A percentile compares a stretch with the other conserved stretches of the same genome.
Evolutionary conservation across 2,113 vertebrate genomes (phyloP).

Genomic region (Eclectus roratus): DNA sequence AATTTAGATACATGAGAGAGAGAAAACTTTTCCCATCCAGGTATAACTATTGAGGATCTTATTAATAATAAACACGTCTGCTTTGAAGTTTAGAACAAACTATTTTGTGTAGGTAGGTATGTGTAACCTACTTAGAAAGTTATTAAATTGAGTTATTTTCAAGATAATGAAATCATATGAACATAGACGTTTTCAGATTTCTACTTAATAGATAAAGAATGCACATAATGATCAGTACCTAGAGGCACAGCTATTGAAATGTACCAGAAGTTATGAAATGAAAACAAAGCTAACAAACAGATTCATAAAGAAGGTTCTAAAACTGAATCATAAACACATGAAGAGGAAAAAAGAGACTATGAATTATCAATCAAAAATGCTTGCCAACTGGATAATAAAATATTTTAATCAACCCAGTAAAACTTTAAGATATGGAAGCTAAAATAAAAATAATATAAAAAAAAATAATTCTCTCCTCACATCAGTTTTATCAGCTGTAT

Average conservation of each 20-base stretch:
- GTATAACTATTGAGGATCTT: not conserved
- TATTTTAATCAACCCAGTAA: not conserved
- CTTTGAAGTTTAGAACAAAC: not conserved
- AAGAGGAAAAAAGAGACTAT: not conserved
- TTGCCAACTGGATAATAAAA: not conserved
- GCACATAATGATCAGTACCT: not conserved
- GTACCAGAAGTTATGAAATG: not conserved
- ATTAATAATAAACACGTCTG: not conserved
- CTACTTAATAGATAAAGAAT: not conserved
- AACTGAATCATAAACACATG: not conserved
- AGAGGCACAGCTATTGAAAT: not conserved
- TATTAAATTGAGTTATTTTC: not conserved
- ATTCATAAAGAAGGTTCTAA: not conserved
- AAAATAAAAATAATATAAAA: not conserved
- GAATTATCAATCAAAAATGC: not conserved
- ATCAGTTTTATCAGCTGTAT: not conserved
- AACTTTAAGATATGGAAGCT: not conserved
- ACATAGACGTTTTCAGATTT: not conserved
- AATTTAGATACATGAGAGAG: not conserved
- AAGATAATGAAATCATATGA: not conserved
- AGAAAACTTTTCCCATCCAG: not conserved
- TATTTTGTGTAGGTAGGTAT: not conserved
- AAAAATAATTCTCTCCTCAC: not conserved
- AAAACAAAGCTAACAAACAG: not conserved
- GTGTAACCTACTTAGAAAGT: not conserved